Evolutionary conservation across 2,113 vertebrate species (phyloP), one percentile per base, ranked within the genome.

Genomic region (Oxyruncus cristatus): DNA sequence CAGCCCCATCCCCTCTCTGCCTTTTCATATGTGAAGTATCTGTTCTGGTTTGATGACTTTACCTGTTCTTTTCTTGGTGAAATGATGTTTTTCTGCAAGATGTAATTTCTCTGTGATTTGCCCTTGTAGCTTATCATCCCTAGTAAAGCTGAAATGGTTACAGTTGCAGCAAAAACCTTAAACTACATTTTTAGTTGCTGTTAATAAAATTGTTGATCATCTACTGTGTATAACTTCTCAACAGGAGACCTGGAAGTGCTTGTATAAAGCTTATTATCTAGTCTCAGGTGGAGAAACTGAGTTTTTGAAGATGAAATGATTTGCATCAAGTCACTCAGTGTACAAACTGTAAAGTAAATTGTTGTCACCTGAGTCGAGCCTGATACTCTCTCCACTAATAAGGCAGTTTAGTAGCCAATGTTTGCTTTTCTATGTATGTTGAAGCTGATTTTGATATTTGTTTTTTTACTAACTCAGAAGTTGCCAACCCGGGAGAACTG

Each of bases 1-100:
- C 28, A 5, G 2, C 5, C 2, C 5, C 3, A 0, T 5, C 33
- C 3, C 9, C 7, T 8, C 3, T 4, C 17, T 16, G 1, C 6
- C 1, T 49, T 80, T 44, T 67, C 32, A 20, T 12, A 6, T 56
- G 14, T 85, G 78, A 68, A 49, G 8, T 56, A 8, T 76, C 41
- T 83, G 22, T 49, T 88, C 5, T 41, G 16, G 11, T 84, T 76
- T 73, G 49, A 6, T 85, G 26, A n/a, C 10, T 90, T 61, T 18
- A 46, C 18, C 19, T 86, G 17, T 67, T 66, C 8, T 66, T 47
- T 73, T 37, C 20, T 37, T 5, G 4, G 16, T 85, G 50, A 80
- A 94, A 39, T 65, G 1, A 11, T 49, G 14, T 41, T 85, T 88
- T 50, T 76, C 42, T 77, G 23, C 50, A 53, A 53, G n/a, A 12